A percentile compares a stretch with the other conserved stretches of the same genome.
Conservation (phyloP, 1,140 invertebrate genomes). For the Drosophila hydei region DNA sequence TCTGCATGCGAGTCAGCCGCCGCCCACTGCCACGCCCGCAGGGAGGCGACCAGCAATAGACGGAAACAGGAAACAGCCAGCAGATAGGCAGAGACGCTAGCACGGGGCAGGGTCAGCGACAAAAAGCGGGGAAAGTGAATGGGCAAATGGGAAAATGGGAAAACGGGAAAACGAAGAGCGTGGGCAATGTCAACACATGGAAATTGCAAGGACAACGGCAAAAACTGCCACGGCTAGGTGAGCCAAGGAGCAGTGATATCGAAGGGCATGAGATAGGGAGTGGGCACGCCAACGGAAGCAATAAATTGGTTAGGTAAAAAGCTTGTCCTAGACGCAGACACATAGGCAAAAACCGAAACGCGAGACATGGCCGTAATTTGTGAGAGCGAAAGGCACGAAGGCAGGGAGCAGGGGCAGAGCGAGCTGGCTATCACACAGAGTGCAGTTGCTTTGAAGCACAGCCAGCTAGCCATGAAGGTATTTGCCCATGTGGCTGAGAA, state of each 20-base stretch:
- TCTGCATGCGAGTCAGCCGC: slow-evolving; percentile 51
- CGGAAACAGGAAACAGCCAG: slow-evolving; percentile 52
- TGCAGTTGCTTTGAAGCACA: slow-evolving; percentile 37
- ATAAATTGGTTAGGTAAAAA: slow-evolving; percentile 81
- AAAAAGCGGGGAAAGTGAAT: slow-evolving; percentile 69
- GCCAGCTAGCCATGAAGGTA: slow-evolving; percentile 38
- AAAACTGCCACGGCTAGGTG: slow-evolving; percentile 10
- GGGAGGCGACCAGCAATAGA: slow-evolving; percentile 4
- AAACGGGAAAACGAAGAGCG: slow-evolving; percentile 55
- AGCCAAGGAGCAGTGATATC: slow-evolving; percentile 1
- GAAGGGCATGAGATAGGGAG: background rate
- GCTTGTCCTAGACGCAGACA: slow-evolving; percentile 75
- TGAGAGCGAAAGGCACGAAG: slow-evolving; percentile 8
- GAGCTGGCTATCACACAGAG: background rate
- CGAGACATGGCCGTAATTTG: slow-evolving; percentile 65
- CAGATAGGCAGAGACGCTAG: background rate
- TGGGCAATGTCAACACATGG: slow-evolving; percentile 79
- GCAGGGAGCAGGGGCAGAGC: too few species aligned
- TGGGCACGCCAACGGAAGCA: slow-evolving; percentile 59
- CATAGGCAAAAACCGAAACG: slow-evolving; percentile 63
- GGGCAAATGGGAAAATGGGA: slow-evolving; percentile 34
- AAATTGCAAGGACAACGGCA: slow-evolving; percentile 73
- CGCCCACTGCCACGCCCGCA: background rate
- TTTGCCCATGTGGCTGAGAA: slow-evolving; percentile 57
- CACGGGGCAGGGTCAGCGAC: slow-evolving; percentile 21